phyloP scores from a whole-genome alignment of 2,113 vertebrate species.

The Sinocyclocheilus anophthalmus region DNA sequence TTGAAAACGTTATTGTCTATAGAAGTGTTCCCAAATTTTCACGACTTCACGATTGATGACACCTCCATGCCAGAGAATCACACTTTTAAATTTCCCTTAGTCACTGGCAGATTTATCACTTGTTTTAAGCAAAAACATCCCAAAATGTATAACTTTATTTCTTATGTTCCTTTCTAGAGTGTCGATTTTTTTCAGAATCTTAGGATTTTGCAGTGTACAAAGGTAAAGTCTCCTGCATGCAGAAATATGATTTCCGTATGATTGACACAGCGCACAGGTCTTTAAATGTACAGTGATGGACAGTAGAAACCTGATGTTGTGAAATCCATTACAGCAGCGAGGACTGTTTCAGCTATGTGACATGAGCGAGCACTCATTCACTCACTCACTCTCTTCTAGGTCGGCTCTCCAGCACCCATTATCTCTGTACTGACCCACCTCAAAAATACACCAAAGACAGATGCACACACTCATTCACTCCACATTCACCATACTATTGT shows the following conservation, averaged over 20 bases:
- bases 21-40: too few relatives aligned
- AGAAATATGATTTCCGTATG: neutral
- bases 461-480: neutral
- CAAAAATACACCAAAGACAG: neutral
- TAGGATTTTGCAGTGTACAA: neutral
- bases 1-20: too few relatives aligned
- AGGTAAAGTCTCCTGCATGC: neutral
- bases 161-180: neutral
- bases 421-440: neutral
- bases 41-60: too few relatives aligned
- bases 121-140: too few relatives aligned
- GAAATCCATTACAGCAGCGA: neutral
- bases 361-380: constrained; percentile 2
- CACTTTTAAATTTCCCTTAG: too few relatives aligned
- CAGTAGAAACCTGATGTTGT: neutral
- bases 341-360: neutral
- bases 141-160: neutral
- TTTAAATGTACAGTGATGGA: neutral
- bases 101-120: too few relatives aligned
- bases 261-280: neutral
- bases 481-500: constrained; percentile 1
- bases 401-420: constrained; percentile 25
- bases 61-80: too few relatives aligned
- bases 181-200: too few relatives aligned
- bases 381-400: constrained; percentile 12